Conservation (phyloP, 1,140 invertebrate genomes). For the Globodera ellingtonae region DNA sequence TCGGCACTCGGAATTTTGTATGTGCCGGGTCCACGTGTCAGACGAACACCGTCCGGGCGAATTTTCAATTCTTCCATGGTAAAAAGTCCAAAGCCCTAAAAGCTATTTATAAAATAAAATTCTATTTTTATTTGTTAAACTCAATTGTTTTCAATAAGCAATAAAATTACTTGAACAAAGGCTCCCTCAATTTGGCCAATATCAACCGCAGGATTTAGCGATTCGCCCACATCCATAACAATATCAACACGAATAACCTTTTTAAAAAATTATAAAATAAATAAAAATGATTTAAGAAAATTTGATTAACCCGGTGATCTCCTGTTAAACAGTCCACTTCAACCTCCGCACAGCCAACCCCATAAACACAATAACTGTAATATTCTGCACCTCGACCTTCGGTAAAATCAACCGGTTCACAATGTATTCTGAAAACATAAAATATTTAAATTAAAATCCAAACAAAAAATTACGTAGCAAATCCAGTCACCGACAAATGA, state of each 20-base stretch:
- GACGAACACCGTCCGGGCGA: constrained; percentile 78
- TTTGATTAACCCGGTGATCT: constrained; percentile 65
- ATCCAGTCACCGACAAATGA: constrained; percentile 81
- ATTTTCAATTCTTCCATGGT: constrained; percentile 85
- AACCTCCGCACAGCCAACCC: constrained; percentile 67
- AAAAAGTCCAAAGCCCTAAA: constrained; percentile 81
- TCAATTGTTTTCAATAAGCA: too few relatives aligned
- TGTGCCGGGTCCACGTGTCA: constrained; percentile 82
- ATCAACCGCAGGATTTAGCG: constrained; percentile 91
- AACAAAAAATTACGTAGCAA: constrained; percentile 70
- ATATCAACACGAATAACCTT: constrained; percentile 84
- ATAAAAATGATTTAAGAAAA: neutral
- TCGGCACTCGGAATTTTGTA: constrained; percentile 88
- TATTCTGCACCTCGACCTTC: constrained; percentile 57
- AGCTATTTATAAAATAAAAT: neutral
- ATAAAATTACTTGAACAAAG: constrained; percentile 74
- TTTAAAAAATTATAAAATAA: constrained; percentile 1
- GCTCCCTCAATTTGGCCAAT: constrained; percentile 93
- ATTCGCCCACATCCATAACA: constrained; percentile 90
- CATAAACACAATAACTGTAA: constrained; percentile 65
- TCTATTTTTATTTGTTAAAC: too few relatives aligned
- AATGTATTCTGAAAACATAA: constrained; percentile 48
- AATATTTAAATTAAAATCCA: neutral
- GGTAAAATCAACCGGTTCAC: constrained; percentile 54
- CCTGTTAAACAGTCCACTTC: constrained; percentile 70